phyloP scores from a whole-genome alignment of 2,888 invertebrate species.

The Drosophila flavopinicola region DNA sequence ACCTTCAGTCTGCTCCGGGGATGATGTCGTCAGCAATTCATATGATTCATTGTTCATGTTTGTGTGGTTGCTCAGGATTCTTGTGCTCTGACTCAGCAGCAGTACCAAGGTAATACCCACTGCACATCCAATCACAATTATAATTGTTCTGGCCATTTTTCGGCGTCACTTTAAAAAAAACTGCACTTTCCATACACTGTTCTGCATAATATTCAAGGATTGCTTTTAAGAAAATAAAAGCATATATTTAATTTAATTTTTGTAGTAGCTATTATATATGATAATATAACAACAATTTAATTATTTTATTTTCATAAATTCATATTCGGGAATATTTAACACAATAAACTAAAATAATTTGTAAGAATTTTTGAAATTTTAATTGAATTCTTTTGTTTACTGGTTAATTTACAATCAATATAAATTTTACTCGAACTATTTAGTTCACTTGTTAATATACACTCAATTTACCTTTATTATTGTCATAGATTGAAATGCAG shows the following conservation, averaged over 20 bases:
- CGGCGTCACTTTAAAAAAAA: conserved; percentile 11
- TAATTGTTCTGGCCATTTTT: conserved; percentile 60
- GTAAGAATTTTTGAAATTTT: no score
- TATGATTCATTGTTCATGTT: conserved; percentile 25
- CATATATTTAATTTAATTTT: neutral
- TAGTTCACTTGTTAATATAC: no score
- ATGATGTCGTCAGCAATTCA: neutral
- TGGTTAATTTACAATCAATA: no score
- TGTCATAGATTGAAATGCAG: no score
- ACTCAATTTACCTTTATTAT: no score
- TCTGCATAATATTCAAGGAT: neutral
- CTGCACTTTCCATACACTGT: conserved; percentile 22
- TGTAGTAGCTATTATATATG: no score
- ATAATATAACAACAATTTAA: neutral
- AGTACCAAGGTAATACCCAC: conserved; percentile 38
- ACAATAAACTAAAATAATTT: no score
- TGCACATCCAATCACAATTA: conserved; percentile 51
- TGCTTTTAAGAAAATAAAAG: neutral
- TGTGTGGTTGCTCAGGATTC: no score
- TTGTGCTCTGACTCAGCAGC: conserved; percentile 24
- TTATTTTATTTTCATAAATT: no score
- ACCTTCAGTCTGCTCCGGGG: neutral
- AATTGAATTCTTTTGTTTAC: no score
- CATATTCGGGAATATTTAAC: no score
- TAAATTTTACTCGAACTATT: no score